phyloP scores from a whole-genome alignment of 1,140 invertebrate species.

The Conus betulinus region DNA sequence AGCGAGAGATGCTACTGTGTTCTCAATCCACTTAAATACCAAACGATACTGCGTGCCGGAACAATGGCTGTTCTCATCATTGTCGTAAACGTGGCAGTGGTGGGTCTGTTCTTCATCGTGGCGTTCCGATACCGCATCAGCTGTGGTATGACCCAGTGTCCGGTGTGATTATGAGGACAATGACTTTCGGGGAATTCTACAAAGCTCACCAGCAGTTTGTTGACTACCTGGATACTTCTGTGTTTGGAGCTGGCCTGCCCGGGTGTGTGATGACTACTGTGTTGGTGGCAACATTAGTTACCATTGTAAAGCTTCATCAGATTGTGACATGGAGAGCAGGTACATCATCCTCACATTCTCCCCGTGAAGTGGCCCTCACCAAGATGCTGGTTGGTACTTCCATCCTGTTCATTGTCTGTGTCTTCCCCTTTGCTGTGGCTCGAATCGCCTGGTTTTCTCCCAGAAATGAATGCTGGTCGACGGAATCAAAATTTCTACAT shows the following conservation, averaged over 20 bases:
- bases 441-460: no score
- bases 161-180: neutral
- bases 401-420: no score
- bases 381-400: no score
- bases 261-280: neutral
- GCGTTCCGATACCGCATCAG: neutral
- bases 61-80: neutral
- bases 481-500: no score
- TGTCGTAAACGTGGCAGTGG: neutral
- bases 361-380: no score
- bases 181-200: neutral
- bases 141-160: neutral
- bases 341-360: neutral
- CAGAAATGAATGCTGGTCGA: no score
- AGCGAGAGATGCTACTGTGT: no score
- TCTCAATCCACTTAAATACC: neutral
- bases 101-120: neutral
- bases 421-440: no score
- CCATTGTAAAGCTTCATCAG: no score
- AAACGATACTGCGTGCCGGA: neutral
- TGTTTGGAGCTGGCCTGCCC: neutral
- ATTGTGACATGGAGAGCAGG: no score
- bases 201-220: neutral
- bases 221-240: neutral
- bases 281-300: neutral